A percentile compares a stretch with the other conserved stretches of the same genome.
Evolutionary conservation across 2,797 vertebrate genomes (phyloP).

Genomic region (Sebastes hubbsi): DNA sequence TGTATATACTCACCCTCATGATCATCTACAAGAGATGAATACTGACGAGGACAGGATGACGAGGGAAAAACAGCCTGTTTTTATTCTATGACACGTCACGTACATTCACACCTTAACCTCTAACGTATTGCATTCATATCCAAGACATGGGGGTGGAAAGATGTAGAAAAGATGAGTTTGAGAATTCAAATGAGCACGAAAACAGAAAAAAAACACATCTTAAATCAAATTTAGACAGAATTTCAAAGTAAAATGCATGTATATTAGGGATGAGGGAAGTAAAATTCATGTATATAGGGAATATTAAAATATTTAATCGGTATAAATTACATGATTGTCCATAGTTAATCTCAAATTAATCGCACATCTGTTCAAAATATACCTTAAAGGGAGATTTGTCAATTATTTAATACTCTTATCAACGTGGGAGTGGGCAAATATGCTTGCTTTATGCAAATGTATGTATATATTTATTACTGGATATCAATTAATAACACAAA

Average conservation of each 20-base stretch:
- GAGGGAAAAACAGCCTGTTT: conserved; percentile 15
- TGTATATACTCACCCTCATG: conserved; percentile 12
- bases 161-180: neutral
- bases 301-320: no score
- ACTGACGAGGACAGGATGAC: conserved; percentile 26
- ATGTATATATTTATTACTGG: no score
- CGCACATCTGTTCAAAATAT: no score
- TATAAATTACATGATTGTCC: no score
- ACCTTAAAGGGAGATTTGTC: no score
- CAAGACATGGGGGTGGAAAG: neutral
- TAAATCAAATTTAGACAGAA: neutral
- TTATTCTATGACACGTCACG: conserved; percentile 1
- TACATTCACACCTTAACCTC: conserved; percentile 30
- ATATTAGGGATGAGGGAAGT: neutral
- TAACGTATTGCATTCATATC: conserved; percentile 5
- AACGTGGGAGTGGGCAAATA: no score
- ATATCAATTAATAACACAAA: no score
- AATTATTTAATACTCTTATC: no score
- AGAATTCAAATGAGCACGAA: conserved; percentile 6
- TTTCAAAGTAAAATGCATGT: neutral
- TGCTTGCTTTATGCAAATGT: no score
- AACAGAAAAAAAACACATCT: neutral
- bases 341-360: no score
- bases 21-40: conserved; percentile 44
- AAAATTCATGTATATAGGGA: neutral